Evolutionary conservation across 2,888 invertebrate genomes (phyloP).

Genomic region (Ypsolopha scabrella): DNA sequence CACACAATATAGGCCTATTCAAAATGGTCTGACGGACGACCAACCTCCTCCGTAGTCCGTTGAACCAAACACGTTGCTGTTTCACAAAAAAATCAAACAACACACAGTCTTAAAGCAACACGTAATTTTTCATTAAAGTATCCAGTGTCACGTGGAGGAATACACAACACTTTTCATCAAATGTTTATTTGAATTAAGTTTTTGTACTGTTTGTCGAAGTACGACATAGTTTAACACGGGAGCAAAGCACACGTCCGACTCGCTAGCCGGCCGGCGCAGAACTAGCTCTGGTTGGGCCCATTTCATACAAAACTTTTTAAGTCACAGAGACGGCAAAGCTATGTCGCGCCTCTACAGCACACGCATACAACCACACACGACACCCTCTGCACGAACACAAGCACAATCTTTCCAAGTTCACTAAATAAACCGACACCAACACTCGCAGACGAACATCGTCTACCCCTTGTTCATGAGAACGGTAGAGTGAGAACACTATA

Average conservation of each 20-base stretch:
- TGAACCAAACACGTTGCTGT: slow-evolving; percentile 69
- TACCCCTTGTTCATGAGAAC: slow-evolving; percentile 66
- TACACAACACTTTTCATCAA: slow-evolving; percentile 22
- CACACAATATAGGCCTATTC: slow-evolving; percentile 44
- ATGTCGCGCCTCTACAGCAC: slow-evolving; percentile 68
- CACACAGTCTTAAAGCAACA: not conserved
- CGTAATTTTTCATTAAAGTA: not conserved
- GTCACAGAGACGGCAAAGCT: slow-evolving; percentile 70
- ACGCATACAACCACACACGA: slow-evolving; percentile 52
- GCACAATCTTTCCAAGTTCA: slow-evolving; percentile 66
- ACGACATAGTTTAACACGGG: slow-evolving; percentile 51
- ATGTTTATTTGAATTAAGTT: slow-evolving; percentile 40
- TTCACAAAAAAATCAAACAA: slow-evolving; percentile 43
- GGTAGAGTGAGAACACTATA: slow-evolving; percentile 52
- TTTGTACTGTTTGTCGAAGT: slow-evolving; percentile 43
- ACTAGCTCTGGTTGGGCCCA: slow-evolving; percentile 53
- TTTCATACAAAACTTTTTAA: slow-evolving; percentile 66
- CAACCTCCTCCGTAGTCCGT: slow-evolving; percentile 66
- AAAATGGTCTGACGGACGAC: slow-evolving; percentile 52
- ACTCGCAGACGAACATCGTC: slow-evolving; percentile 61
- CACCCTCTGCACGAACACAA: slow-evolving; percentile 68
- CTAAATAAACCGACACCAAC: slow-evolving; percentile 70
- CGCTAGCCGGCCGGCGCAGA: slow-evolving; percentile 62
- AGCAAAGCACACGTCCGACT: slow-evolving; percentile 38
- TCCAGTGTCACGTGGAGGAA: slow-evolving; percentile 20